Evolutionary conservation across 1,140 invertebrate species (phyloP).

Genomic region (Maconellicoccus hirsutus): DNA sequence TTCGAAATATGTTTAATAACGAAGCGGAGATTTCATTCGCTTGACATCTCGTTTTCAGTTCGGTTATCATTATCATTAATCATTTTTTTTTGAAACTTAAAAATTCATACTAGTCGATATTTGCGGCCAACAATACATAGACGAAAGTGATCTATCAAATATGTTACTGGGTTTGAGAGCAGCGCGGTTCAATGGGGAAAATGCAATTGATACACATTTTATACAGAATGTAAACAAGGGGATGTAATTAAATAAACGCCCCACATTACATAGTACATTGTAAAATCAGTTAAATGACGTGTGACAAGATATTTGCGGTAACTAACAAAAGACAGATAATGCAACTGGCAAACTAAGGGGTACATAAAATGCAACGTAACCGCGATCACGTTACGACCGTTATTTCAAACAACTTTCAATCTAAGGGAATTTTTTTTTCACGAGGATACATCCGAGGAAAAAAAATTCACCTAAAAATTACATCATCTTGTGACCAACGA

Average conservation of each 20-base stretch:
- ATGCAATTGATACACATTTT: conserved; percentile 22
- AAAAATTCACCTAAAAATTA: neutral
- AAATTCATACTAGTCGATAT: conserved; percentile 17
- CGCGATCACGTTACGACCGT: no score
- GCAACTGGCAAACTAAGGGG: conserved; percentile 13
- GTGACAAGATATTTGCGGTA: conserved; percentile 20
- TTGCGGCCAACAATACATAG: neutral
- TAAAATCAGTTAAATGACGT: conserved; percentile 21
- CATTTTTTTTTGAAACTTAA: conserved; percentile 11
- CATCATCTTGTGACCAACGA: neutral
- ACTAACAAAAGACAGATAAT: neutral
- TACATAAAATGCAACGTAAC: neutral
- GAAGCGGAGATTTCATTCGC: neutral
- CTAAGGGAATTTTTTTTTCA: no score
- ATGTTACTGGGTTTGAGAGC: neutral
- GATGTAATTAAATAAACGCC: conserved; percentile 21
- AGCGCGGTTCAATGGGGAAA: neutral
- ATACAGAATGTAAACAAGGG: conserved; percentile 18
- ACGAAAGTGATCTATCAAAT: conserved; percentile 17
- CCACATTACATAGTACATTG: conserved; percentile 14
- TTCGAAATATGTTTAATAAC: conserved; percentile 9
- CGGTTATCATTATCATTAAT: conserved; percentile 15
- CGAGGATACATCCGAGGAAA: no score
- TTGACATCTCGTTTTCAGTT: neutral
- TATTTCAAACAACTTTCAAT: no score